Evolutionary conservation across 2,888 invertebrate species (phyloP), one percentile per base, ranked within the genome.

Genomic region (Osedax frankpressi): DNA sequence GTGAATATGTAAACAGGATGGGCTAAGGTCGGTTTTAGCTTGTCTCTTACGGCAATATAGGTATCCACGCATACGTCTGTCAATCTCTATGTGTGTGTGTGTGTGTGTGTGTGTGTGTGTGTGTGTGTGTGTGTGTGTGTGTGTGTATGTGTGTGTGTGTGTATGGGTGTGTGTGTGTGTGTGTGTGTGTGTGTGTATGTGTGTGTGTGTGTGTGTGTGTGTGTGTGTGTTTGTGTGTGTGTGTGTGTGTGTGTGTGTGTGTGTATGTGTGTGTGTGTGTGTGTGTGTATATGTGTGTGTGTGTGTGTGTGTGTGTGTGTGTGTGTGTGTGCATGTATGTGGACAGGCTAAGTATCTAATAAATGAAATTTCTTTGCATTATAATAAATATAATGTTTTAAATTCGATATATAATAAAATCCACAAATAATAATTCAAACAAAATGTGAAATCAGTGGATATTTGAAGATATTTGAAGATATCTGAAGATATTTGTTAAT

Each of bases 1-100:
- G 80, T 78, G 78, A 83, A 84, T 70, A 82, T 75, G 74, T 82
- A 83, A 76, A 82, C 82, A 11, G 82, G 78, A 62, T 80, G 80
- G 1, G 78, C 76, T 1, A 83, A 83, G 1, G 82, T 80, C n/a
- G 83, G 82, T 2, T 77, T 77, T 59, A 84, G 79, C 68, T 78
- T 78, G 71, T 80, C 81, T 74, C 77, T 78, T 28, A 84, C 80
- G 3, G 75, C 65, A 1, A 77, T 72, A 75, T 83, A 83, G 71
- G 83, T 70, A 65, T 83, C 82, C 29, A 82, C 44, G 44, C 81
- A 71, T 14, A 30, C 30, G 1, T 28, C 69, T 11, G 29, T n/a
- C 69, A 69, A n/a, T n/a, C n/a, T n/a, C n/a, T n/a, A n/a, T n/a
- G n/a, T n/a, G 19, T 19, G 44, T 19, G 11, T 44, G 44, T 44